A percentile compares a stretch with the other conserved stretches of the same genome.
phyloP scores from a whole-genome alignment of 2,888 invertebrate species.

The Drosophila siamana region DNA sequence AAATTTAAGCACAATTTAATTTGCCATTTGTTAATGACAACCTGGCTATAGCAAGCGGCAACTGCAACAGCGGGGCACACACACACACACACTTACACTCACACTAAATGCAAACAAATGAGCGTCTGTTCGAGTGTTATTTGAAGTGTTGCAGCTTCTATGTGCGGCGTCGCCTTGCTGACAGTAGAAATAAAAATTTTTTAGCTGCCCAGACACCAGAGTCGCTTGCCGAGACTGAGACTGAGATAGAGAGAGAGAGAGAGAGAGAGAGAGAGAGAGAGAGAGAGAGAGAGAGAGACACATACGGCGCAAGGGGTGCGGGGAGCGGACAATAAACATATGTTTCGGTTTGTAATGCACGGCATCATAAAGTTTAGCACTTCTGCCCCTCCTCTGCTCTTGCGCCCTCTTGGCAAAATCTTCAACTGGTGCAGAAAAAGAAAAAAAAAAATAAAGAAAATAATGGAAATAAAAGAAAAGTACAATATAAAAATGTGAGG shows the following conservation, averaged over 20 bases:
- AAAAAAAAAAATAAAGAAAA: slow-evolving; percentile 8
- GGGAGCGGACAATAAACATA: slow-evolving; percentile 78
- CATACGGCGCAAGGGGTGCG: too few species aligned
- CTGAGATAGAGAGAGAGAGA: slow-evolving; percentile 6
- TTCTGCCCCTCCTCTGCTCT: not conserved
- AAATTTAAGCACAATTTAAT: slow-evolving; percentile 79
- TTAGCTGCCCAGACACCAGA: slow-evolving; percentile 50
- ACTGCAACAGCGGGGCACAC: slow-evolving; percentile 54
- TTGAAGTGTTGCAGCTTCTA: slow-evolving; percentile 73
- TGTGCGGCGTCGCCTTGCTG: slow-evolving; percentile 66
- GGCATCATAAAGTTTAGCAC: slow-evolving; percentile 70
- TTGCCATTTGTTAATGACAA: slow-evolving; percentile 83
- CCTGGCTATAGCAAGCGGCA: slow-evolving; percentile 49
- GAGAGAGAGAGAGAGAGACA: too few species aligned
- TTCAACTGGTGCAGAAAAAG: slow-evolving; percentile 57
- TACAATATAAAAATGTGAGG: slow-evolving; percentile 51
- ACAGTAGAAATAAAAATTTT: slow-evolving; percentile 70
- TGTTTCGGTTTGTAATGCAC: slow-evolving; percentile 80
- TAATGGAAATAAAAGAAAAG: slow-evolving; percentile 36
- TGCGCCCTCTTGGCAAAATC: slow-evolving; percentile 19
- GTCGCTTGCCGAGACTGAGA: not conserved
- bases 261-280: too few species aligned
- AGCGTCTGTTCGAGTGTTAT: slow-evolving; percentile 50
- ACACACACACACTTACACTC: slow-evolving; percentile 30
- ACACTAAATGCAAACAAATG: slow-evolving; percentile 55